These are phyloP conservation scores for Patella depressa DNA, from an alignment of 2,888 invertebrate species.

Conservation along the genomic window DNA sequence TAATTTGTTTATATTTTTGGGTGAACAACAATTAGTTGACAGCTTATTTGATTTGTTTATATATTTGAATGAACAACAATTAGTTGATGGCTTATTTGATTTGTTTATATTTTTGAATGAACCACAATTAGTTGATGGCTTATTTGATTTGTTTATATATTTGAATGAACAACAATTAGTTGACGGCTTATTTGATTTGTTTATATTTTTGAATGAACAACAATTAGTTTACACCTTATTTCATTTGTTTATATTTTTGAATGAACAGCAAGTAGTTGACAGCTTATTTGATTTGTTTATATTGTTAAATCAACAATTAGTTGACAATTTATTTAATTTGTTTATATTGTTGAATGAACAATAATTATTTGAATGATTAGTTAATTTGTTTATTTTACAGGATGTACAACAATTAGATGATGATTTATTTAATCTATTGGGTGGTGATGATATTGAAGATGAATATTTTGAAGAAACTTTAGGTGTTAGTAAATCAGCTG, in stretches of 20 bases:
- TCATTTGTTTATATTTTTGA: background rate
- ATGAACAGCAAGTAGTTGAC: background rate
- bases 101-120: background rate
- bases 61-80: constrained; percentile 19
- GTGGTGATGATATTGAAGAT: constrained; percentile 47
- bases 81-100: constrained; percentile 43
- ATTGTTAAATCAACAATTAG: no score
- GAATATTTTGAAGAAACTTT: constrained; percentile 13
- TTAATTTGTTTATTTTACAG: background rate
- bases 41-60: background rate
- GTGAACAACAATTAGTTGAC: no score
- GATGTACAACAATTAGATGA: background rate
- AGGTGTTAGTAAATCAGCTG: background rate
- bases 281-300: no score
- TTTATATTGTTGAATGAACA: no score
- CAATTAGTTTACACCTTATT: no score
- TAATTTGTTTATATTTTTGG: no score
- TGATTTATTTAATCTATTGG: constrained; percentile 25
- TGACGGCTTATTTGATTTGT: no score
- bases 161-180: no score
- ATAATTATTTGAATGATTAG: no score
- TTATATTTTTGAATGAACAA: no score
- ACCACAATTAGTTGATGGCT: background rate
- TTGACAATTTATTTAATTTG: no score
- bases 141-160: no score